Conservation (phyloP, 2,888 invertebrate species). For the Diplolepis rosae region DNA sequence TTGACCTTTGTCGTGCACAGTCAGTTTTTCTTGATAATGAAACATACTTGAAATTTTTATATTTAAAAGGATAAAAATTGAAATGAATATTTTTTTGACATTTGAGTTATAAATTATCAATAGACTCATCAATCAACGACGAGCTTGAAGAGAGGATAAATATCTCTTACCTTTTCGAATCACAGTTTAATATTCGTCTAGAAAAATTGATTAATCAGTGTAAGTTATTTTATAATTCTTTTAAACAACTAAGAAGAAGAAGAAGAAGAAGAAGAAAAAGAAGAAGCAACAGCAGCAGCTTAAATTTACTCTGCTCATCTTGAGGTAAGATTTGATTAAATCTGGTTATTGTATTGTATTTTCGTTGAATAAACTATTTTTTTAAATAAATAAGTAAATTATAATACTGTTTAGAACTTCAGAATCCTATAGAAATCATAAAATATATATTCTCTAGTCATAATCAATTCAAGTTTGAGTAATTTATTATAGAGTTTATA, state of each 20-base stretch:
- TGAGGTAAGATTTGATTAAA: not conserved
- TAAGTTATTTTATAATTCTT: not conserved
- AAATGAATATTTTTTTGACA: not conserved
- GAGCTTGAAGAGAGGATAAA: not conserved
- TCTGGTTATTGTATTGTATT: not conserved
- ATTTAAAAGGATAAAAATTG: too few relatives aligned
- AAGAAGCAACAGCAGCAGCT: too few relatives aligned
- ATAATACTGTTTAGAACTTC: too few relatives aligned
- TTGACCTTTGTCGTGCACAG: too few relatives aligned
- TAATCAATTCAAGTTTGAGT: too few relatives aligned
- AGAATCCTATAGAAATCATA: too few relatives aligned
- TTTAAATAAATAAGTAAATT: not conserved
- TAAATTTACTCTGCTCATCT: not conserved
- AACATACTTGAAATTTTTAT: too few relatives aligned
- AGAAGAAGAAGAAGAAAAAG: too few relatives aligned
- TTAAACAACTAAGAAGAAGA: not conserved
- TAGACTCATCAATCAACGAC: not conserved
- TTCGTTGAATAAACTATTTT: not conserved
- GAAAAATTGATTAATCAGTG: not conserved
- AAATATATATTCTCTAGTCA: too few relatives aligned
- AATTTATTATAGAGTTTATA: too few relatives aligned
- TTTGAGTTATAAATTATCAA: not conserved
- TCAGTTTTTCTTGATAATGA: too few relatives aligned
- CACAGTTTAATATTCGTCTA: not conserved
- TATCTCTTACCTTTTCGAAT: not conserved